phyloP scores from a whole-genome alignment of 1,140 invertebrate species.

The Diabrotica virgifera region DNA sequence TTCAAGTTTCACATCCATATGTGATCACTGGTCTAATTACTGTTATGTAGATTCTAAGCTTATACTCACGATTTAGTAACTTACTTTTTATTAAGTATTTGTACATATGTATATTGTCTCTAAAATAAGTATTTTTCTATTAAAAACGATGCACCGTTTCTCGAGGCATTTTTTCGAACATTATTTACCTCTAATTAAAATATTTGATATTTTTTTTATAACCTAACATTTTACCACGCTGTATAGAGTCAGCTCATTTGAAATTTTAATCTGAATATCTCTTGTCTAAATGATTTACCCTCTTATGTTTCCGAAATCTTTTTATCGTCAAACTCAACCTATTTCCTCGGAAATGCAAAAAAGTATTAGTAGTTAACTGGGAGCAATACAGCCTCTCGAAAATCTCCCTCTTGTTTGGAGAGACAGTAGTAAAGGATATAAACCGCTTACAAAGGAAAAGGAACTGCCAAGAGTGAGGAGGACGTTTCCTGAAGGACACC shows the following conservation, averaged over 20 bases:
- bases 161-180: not conserved
- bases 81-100: no score
- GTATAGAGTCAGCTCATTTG: not conserved
- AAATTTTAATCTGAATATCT: no score
- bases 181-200: not conserved
- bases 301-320: no score
- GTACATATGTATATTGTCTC: no score
- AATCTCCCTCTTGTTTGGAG: slow-evolving; percentile 10
- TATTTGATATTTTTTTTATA: not conserved
- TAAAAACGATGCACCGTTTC: no score
- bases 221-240: not conserved
- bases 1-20: no score
- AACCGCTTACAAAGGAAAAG: slow-evolving; percentile 12
- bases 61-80: no score
- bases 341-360: not conserved
- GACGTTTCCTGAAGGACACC: slow-evolving; percentile 6
- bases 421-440: not conserved
- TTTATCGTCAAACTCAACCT: no score
- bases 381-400: slow-evolving; percentile 5
- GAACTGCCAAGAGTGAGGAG: slow-evolving; percentile 4
- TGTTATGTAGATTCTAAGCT: no score
- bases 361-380: slow-evolving; percentile 7
- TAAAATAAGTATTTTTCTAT: no score
- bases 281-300: no score
- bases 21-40: no score